These are phyloP conservation scores for Fratercula arctica DNA, from an alignment of 2,797 vertebrate species.

Conservation along the genomic window DNA sequence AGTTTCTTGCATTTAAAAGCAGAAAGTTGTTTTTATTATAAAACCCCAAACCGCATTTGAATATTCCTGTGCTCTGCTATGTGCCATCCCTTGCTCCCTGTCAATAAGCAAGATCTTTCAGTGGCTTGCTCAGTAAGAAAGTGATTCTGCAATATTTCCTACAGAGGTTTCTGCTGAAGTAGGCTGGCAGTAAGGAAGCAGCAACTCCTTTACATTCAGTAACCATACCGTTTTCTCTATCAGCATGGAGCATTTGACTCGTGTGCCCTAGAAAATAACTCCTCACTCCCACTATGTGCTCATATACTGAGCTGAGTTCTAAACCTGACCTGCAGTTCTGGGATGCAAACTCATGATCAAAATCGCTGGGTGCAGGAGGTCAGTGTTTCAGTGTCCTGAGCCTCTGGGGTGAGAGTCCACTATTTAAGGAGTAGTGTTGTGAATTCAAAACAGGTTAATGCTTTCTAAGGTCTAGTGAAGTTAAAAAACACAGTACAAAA, in stretches of 20 bases:
- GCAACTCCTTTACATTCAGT: conserved; percentile 42
- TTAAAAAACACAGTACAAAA: conserved; percentile 18
- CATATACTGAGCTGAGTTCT: conserved; percentile 6
- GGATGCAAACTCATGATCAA: conserved; percentile 40
- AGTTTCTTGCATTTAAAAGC: conserved; percentile 13
- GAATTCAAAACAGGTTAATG: conserved; percentile 21
- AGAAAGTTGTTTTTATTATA: conserved; percentile 45
- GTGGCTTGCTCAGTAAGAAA: background rate
- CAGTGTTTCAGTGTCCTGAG: background rate
- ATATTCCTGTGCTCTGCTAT: background rate
- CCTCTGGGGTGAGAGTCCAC: conserved; percentile 10
- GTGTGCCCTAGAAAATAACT: conserved; percentile 58
- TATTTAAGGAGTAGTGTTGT: conserved; percentile 39
- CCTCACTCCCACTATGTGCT: background rate
- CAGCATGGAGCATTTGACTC: conserved; percentile 35
- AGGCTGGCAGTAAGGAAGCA: conserved; percentile 6
- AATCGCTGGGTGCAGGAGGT: conserved; percentile 7
- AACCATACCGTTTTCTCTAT: conserved; percentile 51
- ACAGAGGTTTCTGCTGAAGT: conserved; percentile 21
- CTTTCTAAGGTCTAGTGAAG: conserved; percentile 46
- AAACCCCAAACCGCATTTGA: background rate
- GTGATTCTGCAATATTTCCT: conserved; percentile 2
- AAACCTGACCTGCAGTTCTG: conserved; percentile 38
- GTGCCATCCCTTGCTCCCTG: background rate
- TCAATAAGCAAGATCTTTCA: conserved; percentile 21